These are phyloP conservation scores for Tanaodytes sp. DNA, from an alignment of 2,888 invertebrate species.

Conservation along the genomic window DNA sequence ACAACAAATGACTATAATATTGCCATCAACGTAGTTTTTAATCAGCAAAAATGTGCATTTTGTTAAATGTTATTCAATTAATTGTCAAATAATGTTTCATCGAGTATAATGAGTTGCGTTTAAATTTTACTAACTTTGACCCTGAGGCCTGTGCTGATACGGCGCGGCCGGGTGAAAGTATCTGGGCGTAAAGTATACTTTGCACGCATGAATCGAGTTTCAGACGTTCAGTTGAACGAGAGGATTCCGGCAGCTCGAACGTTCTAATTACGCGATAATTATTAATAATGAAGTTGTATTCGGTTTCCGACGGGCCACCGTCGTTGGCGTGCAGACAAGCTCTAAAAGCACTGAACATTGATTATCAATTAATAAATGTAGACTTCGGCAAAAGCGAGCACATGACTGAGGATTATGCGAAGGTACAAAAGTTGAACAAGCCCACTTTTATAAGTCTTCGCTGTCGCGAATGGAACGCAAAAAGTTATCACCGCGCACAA, in stretches of 20 bases:
- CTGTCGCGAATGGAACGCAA: not conserved
- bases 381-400: conserved; percentile 83
- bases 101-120: conserved; percentile 24
- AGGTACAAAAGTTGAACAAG: too few species aligned
- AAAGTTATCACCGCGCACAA: not conserved
- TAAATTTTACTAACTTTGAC: conserved; percentile 24
- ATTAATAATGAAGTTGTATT: conserved; percentile 78
- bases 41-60: too few species aligned
- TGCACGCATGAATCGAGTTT: conserved; percentile 7
- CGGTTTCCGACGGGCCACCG: conserved; percentile 85
- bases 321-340: conserved; percentile 83
- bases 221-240: not conserved
- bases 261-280: not conserved
- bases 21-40: too few species aligned
- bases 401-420: conserved; percentile 80
- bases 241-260: conserved; percentile 14
- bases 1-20: too few species aligned
- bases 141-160: conserved; percentile 25
- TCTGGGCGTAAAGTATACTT: conserved; percentile 26
- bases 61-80: too few species aligned
- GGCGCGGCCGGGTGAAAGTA: conserved; percentile 37
- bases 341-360: conserved; percentile 78
- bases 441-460: not conserved
- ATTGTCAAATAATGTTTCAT: conserved; percentile 20
- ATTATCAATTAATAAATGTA: conserved; percentile 79